phyloP scores from a whole-genome alignment of 1,140 invertebrate genomes.

The Zaprionus lachaisei region DNA sequence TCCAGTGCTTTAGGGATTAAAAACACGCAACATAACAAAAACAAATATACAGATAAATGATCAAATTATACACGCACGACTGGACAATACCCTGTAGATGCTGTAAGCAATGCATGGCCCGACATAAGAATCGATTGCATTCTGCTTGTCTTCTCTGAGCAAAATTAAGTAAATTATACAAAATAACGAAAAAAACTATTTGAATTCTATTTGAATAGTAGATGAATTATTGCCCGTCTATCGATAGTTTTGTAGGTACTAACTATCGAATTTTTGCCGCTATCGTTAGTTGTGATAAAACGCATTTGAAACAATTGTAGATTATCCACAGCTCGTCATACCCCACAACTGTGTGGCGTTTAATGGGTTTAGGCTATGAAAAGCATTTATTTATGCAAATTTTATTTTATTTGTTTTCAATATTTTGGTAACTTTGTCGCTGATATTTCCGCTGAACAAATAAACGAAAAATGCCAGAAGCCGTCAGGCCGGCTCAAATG shows the following conservation, averaged over 20 bases:
- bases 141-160: too few relatives aligned
- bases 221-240: not conserved
- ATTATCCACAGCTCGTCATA: not conserved
- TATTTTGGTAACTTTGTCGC: constrained; percentile 82
- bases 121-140: too few relatives aligned
- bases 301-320: not conserved
- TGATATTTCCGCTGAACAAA: constrained; percentile 79
- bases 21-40: constrained; percentile 42
- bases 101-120: not conserved
- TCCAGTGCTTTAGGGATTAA: constrained; percentile 78
- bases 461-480: constrained; percentile 66
- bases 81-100: not conserved
- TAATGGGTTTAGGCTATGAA: constrained; percentile 22
- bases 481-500: constrained; percentile 69
- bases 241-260: not conserved
- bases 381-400: constrained; percentile 80
- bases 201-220: too few relatives aligned
- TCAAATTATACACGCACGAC: not conserved
- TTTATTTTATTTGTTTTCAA: constrained; percentile 82
- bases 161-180: too few relatives aligned
- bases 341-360: not conserved
- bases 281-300: not conserved
- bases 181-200: too few relatives aligned
- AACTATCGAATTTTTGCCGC: not conserved
- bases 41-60: constrained; percentile 29